Conservation (phyloP, 2,888 invertebrate species). For the Dryobotodes eremita region DNA sequence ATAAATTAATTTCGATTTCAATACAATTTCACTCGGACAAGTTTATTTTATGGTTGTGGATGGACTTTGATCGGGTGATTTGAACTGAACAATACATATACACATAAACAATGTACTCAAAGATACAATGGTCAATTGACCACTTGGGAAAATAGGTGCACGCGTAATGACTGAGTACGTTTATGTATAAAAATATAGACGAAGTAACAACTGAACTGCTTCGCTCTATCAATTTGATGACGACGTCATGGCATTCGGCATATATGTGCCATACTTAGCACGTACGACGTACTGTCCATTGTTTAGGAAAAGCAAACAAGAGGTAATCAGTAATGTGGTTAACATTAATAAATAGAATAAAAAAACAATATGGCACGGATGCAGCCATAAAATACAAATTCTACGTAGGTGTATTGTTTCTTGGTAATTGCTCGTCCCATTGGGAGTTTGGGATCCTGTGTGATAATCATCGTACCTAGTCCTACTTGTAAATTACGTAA, state of each 20-base stretch:
- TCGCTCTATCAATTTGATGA: background rate
- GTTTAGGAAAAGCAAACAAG: slow-evolving; percentile 5
- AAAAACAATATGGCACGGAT: background rate
- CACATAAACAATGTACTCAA: slow-evolving; percentile 61
- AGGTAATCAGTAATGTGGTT: background rate
- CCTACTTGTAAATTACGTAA: background rate
- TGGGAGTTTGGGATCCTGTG: background rate
- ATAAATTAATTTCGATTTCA: slow-evolving; percentile 58
- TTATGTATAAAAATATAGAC: slow-evolving; percentile 37
- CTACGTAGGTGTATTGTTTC: background rate
- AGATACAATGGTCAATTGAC: slow-evolving; percentile 67
- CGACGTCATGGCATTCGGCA: background rate
- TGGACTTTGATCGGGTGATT: slow-evolving; percentile 71
- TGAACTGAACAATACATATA: slow-evolving; percentile 57
- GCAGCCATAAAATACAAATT: background rate
- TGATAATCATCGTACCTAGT: background rate
- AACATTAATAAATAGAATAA: no score
- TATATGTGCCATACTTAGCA: background rate
- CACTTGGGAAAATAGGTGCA: slow-evolving; percentile 66
- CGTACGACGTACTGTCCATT: slow-evolving; percentile 5
- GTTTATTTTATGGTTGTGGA: slow-evolving; percentile 66
- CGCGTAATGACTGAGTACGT: slow-evolving; percentile 45
- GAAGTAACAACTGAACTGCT: background rate
- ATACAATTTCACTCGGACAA: slow-evolving; percentile 61
- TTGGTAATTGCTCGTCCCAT: background rate